Base-by-base conservation (phyloP, 2,113 vertebrate genomes). In the Orthonyx spaldingii region DNA sequence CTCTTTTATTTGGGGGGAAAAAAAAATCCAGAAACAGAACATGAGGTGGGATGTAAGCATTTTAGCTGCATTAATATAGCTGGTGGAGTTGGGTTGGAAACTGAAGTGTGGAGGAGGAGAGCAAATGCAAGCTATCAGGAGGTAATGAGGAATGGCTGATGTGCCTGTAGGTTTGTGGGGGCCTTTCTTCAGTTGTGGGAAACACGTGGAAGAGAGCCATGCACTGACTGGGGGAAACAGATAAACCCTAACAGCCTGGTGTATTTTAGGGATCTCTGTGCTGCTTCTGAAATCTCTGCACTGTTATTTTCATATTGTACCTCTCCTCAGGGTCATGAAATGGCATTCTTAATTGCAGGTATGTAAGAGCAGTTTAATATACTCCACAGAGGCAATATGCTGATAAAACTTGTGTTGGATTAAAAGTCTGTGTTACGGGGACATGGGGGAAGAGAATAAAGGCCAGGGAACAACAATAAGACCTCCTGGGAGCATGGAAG, bases 141-240 rank as follows among this genome's bases (percentile, higher is more conserved):
- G 35, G n/a, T 33, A 28, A 12, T 16, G 65, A 66, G 65, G 44
- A 89, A 9, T 4, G 18, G 41, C 28, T 83, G 79, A 22, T 32
- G 16, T 37, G 32, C 53, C 83, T 2, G 0, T 16, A 7, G 55
- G 39, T 50, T 52, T 49, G 46, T 14, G 32, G 68, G 35, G 30
- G 33, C 9, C 16, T 90, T 87, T 46, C 28, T 76, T 60, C 53
- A 39, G 6, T 3, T 68, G 16, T 8, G 7, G 27, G 47, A 47
- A 74, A 82, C 12, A 6, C 0, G 0, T 50, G 55, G n/a, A 7
- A 65, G 11, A 35, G 8, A 9, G 3, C 44, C 7, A 0, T 16
- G 50, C 3, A 2, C 41, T 74, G n/a, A 0, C 37, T 55, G 74
- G 50, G 71, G 24, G 1, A 47, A 32, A 42, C 13, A 26, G 32